phyloP scores from a whole-genome alignment of 2,888 invertebrate genomes.

The Nephrotoma guestfalica region DNA sequence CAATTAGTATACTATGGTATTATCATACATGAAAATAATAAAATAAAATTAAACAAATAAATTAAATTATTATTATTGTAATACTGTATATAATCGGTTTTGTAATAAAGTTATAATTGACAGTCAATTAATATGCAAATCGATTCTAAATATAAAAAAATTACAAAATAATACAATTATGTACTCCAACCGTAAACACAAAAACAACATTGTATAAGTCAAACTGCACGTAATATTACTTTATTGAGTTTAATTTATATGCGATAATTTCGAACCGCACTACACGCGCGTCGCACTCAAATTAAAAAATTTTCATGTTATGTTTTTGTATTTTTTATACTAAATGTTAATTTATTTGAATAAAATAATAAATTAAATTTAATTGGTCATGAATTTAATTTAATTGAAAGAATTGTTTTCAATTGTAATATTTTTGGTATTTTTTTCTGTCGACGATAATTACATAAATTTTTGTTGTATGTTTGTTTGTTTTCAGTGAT shows the following conservation, averaged over 20 bases:
- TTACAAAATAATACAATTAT: not conserved
- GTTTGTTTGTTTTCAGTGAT: not conserved
- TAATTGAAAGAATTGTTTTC: not conserved
- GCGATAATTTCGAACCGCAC: not conserved
- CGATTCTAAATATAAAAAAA: conserved; percentile 7
- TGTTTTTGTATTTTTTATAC: not conserved
- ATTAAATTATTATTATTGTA: not conserved
- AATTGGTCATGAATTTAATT: not conserved
- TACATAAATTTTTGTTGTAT: not conserved
- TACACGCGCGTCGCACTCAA: not conserved
- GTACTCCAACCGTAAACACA: not conserved
- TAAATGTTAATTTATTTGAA: not conserved
- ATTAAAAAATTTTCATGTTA: not conserved
- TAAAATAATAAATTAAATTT: not conserved
- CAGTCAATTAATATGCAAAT: conserved; percentile 21
- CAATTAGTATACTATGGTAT: conserved; percentile 7
- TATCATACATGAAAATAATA: not conserved
- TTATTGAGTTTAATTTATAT: not conserved
- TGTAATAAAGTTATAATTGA: conserved; percentile 17
- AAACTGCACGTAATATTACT: not conserved
- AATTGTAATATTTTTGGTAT: not conserved
- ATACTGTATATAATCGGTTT: conserved; percentile 10
- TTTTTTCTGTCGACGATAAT: not conserved
- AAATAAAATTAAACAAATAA: not conserved
- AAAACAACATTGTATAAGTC: not conserved